Conservation (phyloP, 1,140 invertebrate genomes). For the Holotrichia oblita region DNA sequence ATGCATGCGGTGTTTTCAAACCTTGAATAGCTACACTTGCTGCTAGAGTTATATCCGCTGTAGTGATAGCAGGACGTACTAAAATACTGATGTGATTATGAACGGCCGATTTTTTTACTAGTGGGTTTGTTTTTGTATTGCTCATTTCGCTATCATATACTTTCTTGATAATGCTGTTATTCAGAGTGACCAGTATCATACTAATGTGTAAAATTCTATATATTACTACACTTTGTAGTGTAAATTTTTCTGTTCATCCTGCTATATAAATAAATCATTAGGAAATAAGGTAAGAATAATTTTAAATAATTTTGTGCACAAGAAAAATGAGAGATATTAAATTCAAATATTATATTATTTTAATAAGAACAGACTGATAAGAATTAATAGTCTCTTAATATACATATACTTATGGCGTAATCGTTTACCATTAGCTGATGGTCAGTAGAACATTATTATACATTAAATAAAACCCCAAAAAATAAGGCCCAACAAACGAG, state of each 20-base stretch:
- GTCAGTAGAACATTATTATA: no score
- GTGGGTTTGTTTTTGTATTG: constrained; percentile 1
- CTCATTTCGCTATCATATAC: neutral
- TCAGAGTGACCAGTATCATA: neutral
- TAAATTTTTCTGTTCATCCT: neutral
- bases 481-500: no score
- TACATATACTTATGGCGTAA: no score
- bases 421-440: no score
- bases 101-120: neutral
- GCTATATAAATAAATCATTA: neutral
- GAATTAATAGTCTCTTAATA: no score
- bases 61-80: constrained; percentile 18
- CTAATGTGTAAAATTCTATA: neutral
- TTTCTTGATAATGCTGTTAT: neutral
- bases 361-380: no score
- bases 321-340: neutral
- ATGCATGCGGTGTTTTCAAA: constrained; percentile 29
- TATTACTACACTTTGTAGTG: neutral
- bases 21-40: constrained; percentile 31
- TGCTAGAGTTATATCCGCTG: constrained; percentile 30
- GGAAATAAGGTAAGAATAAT: neutral
- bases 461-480: no score
- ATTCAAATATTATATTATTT: no score
- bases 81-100: constrained; percentile 18
- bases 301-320: neutral